Evolutionary conservation across 2,797 vertebrate genomes (phyloP).

Genomic region (Rhinatrema bivittatum): DNA sequence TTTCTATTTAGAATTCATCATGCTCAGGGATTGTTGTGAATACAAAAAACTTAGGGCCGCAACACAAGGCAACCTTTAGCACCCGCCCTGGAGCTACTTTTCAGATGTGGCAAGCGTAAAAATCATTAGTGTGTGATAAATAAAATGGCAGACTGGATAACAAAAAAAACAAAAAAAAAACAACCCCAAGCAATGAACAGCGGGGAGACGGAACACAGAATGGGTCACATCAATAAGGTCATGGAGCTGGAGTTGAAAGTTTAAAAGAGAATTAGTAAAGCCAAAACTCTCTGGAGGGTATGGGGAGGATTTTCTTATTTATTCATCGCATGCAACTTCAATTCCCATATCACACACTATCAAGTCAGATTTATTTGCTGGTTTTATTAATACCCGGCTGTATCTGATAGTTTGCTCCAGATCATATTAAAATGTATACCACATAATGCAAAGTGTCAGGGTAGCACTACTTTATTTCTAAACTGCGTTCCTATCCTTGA

Average conservation of each 20-base stretch:
- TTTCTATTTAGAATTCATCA: too few relatives aligned
- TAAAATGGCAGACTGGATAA: slow-evolving; percentile 24
- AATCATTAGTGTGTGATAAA: slow-evolving; percentile 40
- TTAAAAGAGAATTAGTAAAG: slow-evolving; percentile 17
- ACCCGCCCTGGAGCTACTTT: slow-evolving; percentile 7
- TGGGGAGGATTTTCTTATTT: too few relatives aligned
- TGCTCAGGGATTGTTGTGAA: slow-evolving; percentile 20
- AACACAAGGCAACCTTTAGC: slow-evolving; percentile 23
- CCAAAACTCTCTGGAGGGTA: neutral
- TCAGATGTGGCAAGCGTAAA: neutral
- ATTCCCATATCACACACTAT: too few relatives aligned
- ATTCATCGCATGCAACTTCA: too few relatives aligned
- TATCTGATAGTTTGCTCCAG: too few relatives aligned
- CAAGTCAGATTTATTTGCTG: too few relatives aligned
- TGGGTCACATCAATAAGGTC: slow-evolving; percentile 3
- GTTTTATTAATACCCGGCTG: too few relatives aligned
- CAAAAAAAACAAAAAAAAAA: too few relatives aligned
- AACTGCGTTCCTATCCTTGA: too few relatives aligned
- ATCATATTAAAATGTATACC: too few relatives aligned
- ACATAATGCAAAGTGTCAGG: too few relatives aligned
- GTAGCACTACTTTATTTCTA: too few relatives aligned
- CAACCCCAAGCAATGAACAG: slow-evolving; percentile 6
- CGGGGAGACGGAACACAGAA: slow-evolving; percentile 12
- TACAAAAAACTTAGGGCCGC: slow-evolving; percentile 39
- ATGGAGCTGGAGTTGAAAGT: slow-evolving; percentile 7